Evolutionary conservation across 2,113 vertebrate species (phyloP).

Genomic region (Ceuthmochares aereus): DNA sequence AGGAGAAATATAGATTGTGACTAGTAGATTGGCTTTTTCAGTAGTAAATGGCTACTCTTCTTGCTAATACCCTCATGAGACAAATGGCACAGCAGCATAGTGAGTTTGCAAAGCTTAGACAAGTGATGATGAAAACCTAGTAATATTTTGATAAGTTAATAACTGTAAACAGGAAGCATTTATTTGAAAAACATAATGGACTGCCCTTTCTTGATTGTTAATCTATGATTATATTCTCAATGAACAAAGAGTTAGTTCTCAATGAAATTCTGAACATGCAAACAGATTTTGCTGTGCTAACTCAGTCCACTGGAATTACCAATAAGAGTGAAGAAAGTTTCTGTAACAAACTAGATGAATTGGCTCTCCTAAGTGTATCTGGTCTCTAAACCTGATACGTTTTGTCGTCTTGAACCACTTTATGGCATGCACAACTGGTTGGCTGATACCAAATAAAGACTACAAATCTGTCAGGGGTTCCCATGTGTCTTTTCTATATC

Average conservation of each 20-base stretch:
- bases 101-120: not conserved
- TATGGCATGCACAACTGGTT: not conserved
- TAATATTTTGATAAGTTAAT: not conserved
- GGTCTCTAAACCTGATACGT: not conserved
- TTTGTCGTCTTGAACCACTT: not conserved
- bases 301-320: not conserved
- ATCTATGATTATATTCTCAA: not conserved
- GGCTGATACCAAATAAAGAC: not conserved
- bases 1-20: not conserved
- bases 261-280: not conserved
- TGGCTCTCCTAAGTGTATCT: not conserved
- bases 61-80: not conserved
- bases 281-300: not conserved
- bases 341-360: not conserved
- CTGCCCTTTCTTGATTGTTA: not conserved
- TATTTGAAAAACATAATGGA: not conserved
- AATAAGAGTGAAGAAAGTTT: not conserved
- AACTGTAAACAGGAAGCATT: not conserved
- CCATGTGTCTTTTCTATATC: accelerated
- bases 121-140: not conserved
- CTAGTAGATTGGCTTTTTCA: not conserved
- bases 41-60: not conserved
- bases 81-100: accelerated
- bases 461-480: not conserved
- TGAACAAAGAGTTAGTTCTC: not conserved